phyloP scores from a whole-genome alignment of 2,888 invertebrate species.

The Volucella inflata region DNA sequence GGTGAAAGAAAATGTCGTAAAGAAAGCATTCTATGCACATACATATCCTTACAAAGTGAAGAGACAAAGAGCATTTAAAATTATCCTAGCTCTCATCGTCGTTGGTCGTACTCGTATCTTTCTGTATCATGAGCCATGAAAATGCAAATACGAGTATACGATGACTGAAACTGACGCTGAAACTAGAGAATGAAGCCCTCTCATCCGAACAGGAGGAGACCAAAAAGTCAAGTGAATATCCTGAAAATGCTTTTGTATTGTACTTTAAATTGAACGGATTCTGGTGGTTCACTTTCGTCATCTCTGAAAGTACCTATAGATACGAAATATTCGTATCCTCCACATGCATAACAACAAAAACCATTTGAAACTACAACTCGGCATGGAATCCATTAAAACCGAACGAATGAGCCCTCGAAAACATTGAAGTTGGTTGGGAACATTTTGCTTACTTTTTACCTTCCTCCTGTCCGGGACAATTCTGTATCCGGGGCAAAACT shows the following conservation, averaged over 20 bases:
- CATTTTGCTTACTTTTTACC: conserved; percentile 47
- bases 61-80: conserved; percentile 21
- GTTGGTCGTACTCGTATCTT: background rate
- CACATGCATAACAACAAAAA: conserved; percentile 2
- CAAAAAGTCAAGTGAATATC: conserved; percentile 74
- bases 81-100: background rate
- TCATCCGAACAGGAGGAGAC: conserved; percentile 17
- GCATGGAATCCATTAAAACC: conserved; percentile 48
- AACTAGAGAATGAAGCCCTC: conserved; percentile 10
- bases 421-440: conserved; percentile 51
- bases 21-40: no score
- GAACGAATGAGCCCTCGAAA: conserved; percentile 55
- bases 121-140: conserved; percentile 52
- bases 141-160: conserved; percentile 54
- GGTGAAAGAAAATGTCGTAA: no score
- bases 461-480: conserved; percentile 43
- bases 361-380: conserved; percentile 23
- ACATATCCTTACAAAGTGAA: background rate
- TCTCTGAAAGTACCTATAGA: conserved; percentile 8
- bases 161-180: conserved; percentile 37
- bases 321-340: background rate
- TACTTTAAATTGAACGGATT: conserved; percentile 56
- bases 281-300: conserved; percentile 36
- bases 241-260: conserved; percentile 61
- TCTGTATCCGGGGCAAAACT: conserved; percentile 25